Percentiles rank a stretch among this genome's conserved stretches.
phyloP scores from a whole-genome alignment of 2,888 invertebrate species.

The Acronicta aceris region DNA sequence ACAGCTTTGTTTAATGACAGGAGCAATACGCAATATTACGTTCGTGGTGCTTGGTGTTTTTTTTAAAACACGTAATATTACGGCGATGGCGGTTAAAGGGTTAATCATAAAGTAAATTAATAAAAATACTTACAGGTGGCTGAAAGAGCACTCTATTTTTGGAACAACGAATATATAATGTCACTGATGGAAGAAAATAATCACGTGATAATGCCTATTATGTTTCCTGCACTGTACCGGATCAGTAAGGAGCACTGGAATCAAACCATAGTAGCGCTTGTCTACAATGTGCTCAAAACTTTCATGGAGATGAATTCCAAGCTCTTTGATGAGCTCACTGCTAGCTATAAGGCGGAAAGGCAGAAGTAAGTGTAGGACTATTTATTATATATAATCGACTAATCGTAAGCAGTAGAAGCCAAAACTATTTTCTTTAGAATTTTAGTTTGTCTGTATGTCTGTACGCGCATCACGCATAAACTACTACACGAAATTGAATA shows the following conservation, averaged over 20 bases:
- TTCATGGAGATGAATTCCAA: constrained; percentile 99
- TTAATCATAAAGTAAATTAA: no score
- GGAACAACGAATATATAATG: constrained; percentile 99
- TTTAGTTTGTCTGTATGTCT: no score
- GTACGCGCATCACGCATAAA: no score
- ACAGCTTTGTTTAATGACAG: no score
- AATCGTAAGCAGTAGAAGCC: no score
- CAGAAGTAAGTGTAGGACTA: constrained; percentile 96
- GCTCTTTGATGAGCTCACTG: constrained; percentile 99
- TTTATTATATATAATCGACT: not conserved
- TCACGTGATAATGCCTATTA: constrained; percentile 99
- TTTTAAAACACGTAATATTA: no score
- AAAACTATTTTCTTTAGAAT: no score
- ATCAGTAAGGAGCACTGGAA: constrained; percentile 99
- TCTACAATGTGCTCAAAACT: constrained; percentile 99
- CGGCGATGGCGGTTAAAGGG: no score
- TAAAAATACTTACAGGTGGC: constrained; percentile 93
- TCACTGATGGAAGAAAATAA: constrained; percentile 99
- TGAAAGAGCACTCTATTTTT: constrained; percentile 99
- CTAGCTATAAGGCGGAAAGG: constrained; percentile 99
- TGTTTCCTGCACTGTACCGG: constrained; percentile 99
- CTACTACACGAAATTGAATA: no score
- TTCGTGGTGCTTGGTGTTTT: no score
- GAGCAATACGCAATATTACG: no score
- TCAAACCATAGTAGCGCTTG: constrained; percentile 99